phyloP scores from a whole-genome alignment of 2,113 vertebrate species.

The Condylura cristata region DNA sequence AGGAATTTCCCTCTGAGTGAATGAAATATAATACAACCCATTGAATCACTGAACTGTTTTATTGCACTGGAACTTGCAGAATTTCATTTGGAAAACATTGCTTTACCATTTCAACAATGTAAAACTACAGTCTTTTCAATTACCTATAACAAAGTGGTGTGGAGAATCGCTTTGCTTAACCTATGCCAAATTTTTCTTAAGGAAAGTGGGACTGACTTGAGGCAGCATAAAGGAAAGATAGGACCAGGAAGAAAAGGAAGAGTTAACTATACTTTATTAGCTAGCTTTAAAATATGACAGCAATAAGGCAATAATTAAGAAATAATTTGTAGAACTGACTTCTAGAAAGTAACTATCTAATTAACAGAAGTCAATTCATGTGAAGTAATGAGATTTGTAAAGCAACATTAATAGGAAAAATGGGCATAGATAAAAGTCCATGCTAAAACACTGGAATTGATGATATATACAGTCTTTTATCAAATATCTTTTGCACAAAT shows the following conservation, averaged over 20 bases:
- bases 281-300: neutral
- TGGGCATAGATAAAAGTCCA: neutral
- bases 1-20: constrained; percentile 34
- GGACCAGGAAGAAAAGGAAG: constrained; percentile 7
- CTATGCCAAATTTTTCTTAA: neutral
- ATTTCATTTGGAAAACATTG: constrained; percentile 62
- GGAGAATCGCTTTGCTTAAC: constrained; percentile 52
- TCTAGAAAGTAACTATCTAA: constrained; percentile 37
- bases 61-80: constrained; percentile 46
- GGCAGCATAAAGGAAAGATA: neutral
- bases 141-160: constrained; percentile 42
- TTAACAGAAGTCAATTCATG: constrained; percentile 6
- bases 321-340: neutral
- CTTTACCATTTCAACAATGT: constrained; percentile 61
- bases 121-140: constrained; percentile 40
- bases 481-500: neutral
- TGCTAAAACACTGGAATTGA: constrained; percentile 31
- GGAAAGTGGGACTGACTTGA: neutral
- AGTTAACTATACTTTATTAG: neutral
- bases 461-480: neutral
- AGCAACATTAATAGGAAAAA: neutral
- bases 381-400: neutral
- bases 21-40: constrained; percentile 41
- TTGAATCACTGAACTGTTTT: constrained; percentile 64
- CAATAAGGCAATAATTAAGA: constrained; percentile 33